These are phyloP conservation scores for Slavum lentiscoides DNA, from an alignment of 2,888 invertebrate species.

Conservation along the genomic window DNA sequence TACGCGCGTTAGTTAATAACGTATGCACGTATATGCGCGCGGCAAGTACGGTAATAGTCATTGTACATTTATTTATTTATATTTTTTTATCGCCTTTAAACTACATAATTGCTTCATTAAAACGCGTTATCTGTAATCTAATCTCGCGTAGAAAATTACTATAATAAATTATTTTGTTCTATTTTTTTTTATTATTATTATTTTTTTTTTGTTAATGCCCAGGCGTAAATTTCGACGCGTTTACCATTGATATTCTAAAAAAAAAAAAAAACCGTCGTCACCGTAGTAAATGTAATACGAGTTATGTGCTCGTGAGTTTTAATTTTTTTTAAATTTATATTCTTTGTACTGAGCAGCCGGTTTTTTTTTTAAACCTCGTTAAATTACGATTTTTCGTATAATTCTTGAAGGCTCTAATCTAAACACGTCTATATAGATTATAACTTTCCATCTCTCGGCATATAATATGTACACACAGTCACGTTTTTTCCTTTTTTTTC, in stretches of 20 bases:
- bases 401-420: background rate
- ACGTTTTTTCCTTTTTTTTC: background rate
- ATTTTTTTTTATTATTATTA: too few relatives aligned
- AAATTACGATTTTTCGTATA: constrained; percentile 4
- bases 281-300: background rate
- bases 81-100: background rate
- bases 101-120: constrained; percentile 24
- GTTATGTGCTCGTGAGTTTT: too few relatives aligned
- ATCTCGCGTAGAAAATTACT: constrained; percentile 1
- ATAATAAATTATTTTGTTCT: background rate
- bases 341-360: background rate
- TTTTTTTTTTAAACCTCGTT: background rate
- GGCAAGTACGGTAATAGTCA: background rate
- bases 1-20: background rate
- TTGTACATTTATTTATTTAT: background rate
- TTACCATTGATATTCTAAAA: background rate
- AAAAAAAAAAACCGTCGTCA: too few relatives aligned
- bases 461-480: background rate
- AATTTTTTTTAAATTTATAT: background rate
- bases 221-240: background rate
- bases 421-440: background rate
- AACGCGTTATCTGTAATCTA: constrained; percentile 14
- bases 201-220: background rate
- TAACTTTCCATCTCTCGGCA: constrained; percentile 17
- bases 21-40: background rate